Conservation (phyloP, 1,140 invertebrate genomes). For the Aphis craccivora region DNA sequence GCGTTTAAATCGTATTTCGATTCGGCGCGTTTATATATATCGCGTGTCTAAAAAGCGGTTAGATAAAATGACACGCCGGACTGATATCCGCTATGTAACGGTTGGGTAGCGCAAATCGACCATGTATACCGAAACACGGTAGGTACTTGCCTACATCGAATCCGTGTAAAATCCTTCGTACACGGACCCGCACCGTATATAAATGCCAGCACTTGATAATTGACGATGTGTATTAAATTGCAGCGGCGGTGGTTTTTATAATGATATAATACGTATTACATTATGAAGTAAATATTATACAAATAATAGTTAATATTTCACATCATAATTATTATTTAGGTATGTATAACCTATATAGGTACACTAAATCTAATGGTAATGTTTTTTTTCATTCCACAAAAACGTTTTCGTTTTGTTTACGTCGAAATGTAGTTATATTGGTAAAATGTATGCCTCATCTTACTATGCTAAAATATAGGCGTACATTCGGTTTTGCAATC, state of each 20-base stretch:
- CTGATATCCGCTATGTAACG: background rate
- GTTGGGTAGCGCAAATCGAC: constrained; percentile 32
- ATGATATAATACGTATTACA: background rate
- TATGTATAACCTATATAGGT: no score
- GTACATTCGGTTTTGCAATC: no score
- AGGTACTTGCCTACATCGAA: constrained; percentile 24
- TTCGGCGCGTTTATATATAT: constrained; percentile 43
- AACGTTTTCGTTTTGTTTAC: background rate
- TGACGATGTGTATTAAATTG: background rate
- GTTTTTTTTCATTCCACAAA: no score
- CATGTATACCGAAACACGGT: constrained; percentile 33
- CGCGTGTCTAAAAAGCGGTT: constrained; percentile 56
- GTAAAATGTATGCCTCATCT: background rate
- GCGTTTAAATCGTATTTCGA: constrained; percentile 53
- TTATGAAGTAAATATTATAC: background rate
- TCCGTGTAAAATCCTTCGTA: constrained; percentile 36
- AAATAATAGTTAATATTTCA: background rate
- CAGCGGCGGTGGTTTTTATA: background rate
- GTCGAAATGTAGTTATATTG: background rate
- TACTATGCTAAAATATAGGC: no score
- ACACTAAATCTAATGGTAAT: no score
- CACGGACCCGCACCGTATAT: background rate
- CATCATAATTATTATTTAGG: no score
- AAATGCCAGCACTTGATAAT: background rate
- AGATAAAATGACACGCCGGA: constrained; percentile 40